phyloP scores from a whole-genome alignment of 2,888 invertebrate genomes.

The Nymphalis urticae region DNA sequence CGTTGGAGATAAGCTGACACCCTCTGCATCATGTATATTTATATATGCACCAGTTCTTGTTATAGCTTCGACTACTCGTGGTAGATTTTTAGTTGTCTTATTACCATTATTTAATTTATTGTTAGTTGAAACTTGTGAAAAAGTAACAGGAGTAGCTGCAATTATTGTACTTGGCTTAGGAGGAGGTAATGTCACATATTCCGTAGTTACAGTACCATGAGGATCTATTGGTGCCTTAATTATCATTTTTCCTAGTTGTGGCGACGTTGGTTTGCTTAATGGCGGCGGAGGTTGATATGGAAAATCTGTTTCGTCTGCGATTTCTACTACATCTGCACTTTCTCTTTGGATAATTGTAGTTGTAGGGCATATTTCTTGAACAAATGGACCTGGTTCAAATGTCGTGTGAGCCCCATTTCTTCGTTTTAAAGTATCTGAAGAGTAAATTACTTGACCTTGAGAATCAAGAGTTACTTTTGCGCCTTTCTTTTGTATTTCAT shows the following conservation, averaged over 20 bases:
- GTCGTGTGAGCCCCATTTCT: slow-evolving; percentile 91
- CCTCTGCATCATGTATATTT: slow-evolving; percentile 85
- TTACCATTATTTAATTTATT: slow-evolving; percentile 51
- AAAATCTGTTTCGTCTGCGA: slow-evolving; percentile 73
- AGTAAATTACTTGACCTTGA: slow-evolving; percentile 93
- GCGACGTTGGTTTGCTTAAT: slow-evolving; percentile 81
- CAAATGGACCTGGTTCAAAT: slow-evolving; percentile 93
- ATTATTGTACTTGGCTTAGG: slow-evolving; percentile 83
- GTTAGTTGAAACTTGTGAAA: slow-evolving; percentile 47
- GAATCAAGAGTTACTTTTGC: slow-evolving; percentile 92
- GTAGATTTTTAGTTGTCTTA: slow-evolving; percentile 64
- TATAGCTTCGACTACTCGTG: slow-evolving; percentile 72
- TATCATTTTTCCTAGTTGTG: slow-evolving; percentile 84
- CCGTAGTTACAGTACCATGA: slow-evolving; percentile 73
- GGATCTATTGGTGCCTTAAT: slow-evolving; percentile 79
- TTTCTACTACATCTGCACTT: slow-evolving; percentile 67
- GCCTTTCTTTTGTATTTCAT: slow-evolving; percentile 82
- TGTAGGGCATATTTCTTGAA: slow-evolving; percentile 83
- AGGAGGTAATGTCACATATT: slow-evolving; percentile 81
- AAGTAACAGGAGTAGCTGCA: slow-evolving; percentile 75
- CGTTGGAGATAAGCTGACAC: slow-evolving; percentile 81
- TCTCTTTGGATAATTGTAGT: slow-evolving; percentile 66
- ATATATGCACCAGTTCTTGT: slow-evolving; percentile 85
- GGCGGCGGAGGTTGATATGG: slow-evolving; percentile 69
- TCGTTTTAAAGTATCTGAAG: slow-evolving; percentile 91